phyloP scores from a whole-genome alignment of 2,888 invertebrate species.

The Cancer borealis region DNA sequence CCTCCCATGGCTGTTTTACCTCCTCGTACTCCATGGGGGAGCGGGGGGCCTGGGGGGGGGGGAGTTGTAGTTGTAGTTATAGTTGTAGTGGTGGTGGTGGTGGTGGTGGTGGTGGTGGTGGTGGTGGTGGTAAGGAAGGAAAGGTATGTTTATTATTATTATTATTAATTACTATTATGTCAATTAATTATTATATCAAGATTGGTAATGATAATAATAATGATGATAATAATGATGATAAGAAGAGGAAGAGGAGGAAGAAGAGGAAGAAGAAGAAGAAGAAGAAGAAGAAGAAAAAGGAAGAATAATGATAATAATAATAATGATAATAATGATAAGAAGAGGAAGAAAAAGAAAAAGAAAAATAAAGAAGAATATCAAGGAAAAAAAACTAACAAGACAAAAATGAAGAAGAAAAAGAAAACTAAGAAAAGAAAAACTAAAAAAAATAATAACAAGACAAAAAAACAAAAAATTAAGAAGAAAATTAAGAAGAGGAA shows the following conservation, averaged over 20 bases:
- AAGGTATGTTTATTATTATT: too few relatives aligned
- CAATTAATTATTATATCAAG: too few relatives aligned
- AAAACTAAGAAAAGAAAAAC: too few relatives aligned
- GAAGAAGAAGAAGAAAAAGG: too few relatives aligned
- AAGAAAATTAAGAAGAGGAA: too few relatives aligned
- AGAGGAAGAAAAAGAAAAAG: background rate
- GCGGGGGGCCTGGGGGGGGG: constrained; percentile 61
- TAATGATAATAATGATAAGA: background rate
- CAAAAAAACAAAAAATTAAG: too few relatives aligned
- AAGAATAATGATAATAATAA: too few relatives aligned
- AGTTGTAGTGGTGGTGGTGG: background rate
- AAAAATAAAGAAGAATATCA: background rate
- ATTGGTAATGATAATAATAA: background rate
- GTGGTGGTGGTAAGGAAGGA: background rate
- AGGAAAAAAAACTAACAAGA: too few relatives aligned
- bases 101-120: background rate
- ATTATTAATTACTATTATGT: too few relatives aligned
- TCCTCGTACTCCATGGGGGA: constrained; percentile 70
- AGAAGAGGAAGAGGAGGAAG: background rate
- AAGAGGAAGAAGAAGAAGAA: too few relatives aligned
- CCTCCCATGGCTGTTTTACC: constrained; percentile 64
- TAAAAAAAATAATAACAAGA: too few relatives aligned
- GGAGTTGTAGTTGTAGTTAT: background rate
- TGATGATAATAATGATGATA: background rate
- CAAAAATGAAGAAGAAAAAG: too few relatives aligned